Evolutionary conservation across 2,113 vertebrate species (phyloP).

Genomic region (Pedetes capensis): DNA sequence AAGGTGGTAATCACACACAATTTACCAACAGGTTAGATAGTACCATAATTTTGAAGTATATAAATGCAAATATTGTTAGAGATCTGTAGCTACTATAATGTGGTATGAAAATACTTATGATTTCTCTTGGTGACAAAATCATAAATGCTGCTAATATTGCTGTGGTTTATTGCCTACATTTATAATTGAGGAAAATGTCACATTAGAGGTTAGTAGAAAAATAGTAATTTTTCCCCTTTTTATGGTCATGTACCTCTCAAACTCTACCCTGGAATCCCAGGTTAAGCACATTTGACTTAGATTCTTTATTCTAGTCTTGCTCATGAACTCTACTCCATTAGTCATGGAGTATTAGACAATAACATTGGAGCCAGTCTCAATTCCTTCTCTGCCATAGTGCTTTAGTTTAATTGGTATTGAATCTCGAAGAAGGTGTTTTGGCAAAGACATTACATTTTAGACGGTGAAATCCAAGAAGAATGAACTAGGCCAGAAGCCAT

Average conservation of each 20-base stretch:
- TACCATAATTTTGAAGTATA: not conserved
- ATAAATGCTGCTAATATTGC: not conserved
- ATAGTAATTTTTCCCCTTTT: not conserved
- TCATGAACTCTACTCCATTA: not conserved
- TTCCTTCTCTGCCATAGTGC: not conserved
- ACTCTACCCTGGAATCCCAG: not conserved
- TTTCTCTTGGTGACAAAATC: conserved; percentile 21
- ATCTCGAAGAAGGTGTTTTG: conserved; percentile 54
- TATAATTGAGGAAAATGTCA: conserved; percentile 6
- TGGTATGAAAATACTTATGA: not conserved
- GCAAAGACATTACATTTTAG: conserved; percentile 32
- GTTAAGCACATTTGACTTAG: not conserved
- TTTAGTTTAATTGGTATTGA: conserved; percentile 35
- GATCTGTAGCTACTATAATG: not conserved
- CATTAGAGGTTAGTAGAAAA: not conserved
- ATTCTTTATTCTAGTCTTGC: conserved; percentile 32
- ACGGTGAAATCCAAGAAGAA: conserved; percentile 46
- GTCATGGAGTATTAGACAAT: not conserved
- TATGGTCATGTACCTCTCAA: not conserved
- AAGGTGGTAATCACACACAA: not conserved
- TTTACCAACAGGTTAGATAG: not conserved
- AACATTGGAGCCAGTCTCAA: not conserved
- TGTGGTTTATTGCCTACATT: not conserved
- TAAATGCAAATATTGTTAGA: not conserved
- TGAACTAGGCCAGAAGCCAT: conserved; percentile 16